A percentile compares a stretch with the other conserved stretches of the same genome.
phyloP scores from a whole-genome alignment of 1,140 invertebrate species.

The Caenorhabditis inopinata region DNA sequence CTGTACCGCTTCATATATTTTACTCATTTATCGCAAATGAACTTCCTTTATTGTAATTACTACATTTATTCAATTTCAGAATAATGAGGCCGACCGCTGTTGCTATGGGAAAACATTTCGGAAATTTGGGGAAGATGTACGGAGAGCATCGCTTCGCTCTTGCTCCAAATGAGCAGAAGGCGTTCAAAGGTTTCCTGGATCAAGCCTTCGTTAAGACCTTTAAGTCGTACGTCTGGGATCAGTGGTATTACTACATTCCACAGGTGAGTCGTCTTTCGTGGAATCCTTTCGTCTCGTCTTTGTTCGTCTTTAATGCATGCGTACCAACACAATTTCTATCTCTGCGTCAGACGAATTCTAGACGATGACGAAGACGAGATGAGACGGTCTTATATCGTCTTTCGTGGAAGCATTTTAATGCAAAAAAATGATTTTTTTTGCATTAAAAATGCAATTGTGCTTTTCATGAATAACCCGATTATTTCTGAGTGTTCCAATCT shows the following conservation, averaged over 20 bases:
- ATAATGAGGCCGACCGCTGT: slow-evolving; percentile 56
- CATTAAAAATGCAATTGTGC: too few relatives aligned
- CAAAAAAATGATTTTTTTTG: too few relatives aligned
- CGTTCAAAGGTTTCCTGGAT: slow-evolving; percentile 59
- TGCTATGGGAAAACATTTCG: slow-evolving; percentile 58
- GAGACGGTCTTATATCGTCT: too few relatives aligned
- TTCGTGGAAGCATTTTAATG: too few relatives aligned
- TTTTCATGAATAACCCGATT: too few relatives aligned
- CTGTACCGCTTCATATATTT: not conserved
- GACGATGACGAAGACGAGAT: too few relatives aligned
- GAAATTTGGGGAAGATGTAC: slow-evolving; percentile 61
- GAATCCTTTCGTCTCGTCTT: too few relatives aligned
- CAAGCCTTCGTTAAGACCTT: slow-evolving; percentile 58
- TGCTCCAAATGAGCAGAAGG: slow-evolving; percentile 61
- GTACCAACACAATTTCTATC: too few relatives aligned
- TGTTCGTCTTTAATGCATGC: too few relatives aligned
- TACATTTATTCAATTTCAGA: not conserved
- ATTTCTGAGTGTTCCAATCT: slow-evolving; percentile 64
- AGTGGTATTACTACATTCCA: slow-evolving; percentile 62
- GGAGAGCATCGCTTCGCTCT: slow-evolving; percentile 60
- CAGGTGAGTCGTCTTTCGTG: slow-evolving; percentile 43
- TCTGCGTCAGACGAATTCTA: too few relatives aligned
- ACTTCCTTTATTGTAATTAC: not conserved
- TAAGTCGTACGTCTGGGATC: slow-evolving; percentile 57
- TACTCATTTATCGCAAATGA: not conserved